Base-by-base conservation (phyloP, 2,888 invertebrate species). In the Parnassius smintheus region DNA sequence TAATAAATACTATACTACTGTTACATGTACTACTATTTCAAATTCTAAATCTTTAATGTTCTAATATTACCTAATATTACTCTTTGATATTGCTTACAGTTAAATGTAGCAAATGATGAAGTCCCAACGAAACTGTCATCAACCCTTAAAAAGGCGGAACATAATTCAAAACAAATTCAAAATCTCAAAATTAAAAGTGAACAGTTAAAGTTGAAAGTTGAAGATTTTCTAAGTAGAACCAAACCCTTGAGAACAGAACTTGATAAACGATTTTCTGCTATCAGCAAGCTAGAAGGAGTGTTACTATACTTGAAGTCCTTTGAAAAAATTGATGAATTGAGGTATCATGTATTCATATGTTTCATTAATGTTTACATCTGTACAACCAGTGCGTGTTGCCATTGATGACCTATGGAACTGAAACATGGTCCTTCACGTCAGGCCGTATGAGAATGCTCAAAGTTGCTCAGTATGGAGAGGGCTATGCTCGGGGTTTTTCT, bases 291-390 rank as follows among this genome's bases (percentile, higher is more conserved):
- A 2, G 88, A 93, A 69, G 91, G 92, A 66, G 93, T 93, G 61
- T 85, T 95, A 13, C 82, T 93, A 51, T 97, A 97, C 82, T 83
- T 96, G 62, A 94, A 93, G 75, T 93, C 95, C 52, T 91, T 96
- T 70, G 93, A 95, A 75, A 93, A 93, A 74, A 93, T 96, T 70
- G 95, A 96, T 76, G 94, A 94, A 68, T 86, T 96, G 59, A 95
- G 95, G 95, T 95, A 82, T 46, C 11, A 46, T 1, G 11, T 25
- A 25, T 25, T 25, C 3, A 25, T 25, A 25, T 25, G 25, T 25
- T 25, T 25, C 2, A 25, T 4, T 25, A 25, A 25, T 25, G 25
- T 25, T 25, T 3, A 4, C 25, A 25, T 25, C 25, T 25, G 25
- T 25, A 18, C 18, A 18, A 18, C 18, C 18, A 18, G 18, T 18